Evolutionary conservation across 2,888 invertebrate species (phyloP), one percentile per base, ranked within the genome.

Genomic region (Tetropium fuscum): DNA sequence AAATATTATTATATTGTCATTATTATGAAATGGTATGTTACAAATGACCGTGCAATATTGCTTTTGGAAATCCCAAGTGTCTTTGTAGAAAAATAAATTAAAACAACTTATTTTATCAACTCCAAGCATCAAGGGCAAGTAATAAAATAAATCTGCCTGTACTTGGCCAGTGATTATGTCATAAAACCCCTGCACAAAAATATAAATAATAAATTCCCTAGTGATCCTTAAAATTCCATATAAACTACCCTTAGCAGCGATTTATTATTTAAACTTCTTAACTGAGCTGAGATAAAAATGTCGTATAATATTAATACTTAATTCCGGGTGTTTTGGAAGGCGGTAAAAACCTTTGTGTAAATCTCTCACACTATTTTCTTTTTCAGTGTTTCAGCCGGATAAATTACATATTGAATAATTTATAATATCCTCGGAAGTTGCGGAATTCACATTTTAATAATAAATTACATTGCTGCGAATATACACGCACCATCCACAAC

Each of bases 331-430:
- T 22, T 41, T 41, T 41, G 18, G 1, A 20, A 10, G 10, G 6
- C 20, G 7, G 11, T 22, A 41, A 41, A 40, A 41, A 41, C 20
- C 41, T 11, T 2, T 41, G 18, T 41, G 11, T 41, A 41, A 41
- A 10, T 13, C 25, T n/a, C 45, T 13, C 25, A 45, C 10, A 27
- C 15, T 30, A 16, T 53, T 30, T 25, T 53, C 43, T 53, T 30
- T 30, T n/a, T n/a, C n/a, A n/a, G n/a, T n/a, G n/a, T n/a, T n/a
- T n/a, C n/a, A 25, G 27, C 7, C 11, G 18, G 30, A 53, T 53
- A 53, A 53, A 53, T 53, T 53, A 43, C 41, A 30, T 32, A n/a
- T 3, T 43, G 53, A 53, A 53, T 53, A 53, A 43, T 53, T 53
- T 43, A 53, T 25, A 48, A 19, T 20, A 19, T 48, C 2, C 16